Evolutionary conservation across 2,113 vertebrate species (phyloP), one percentile per base, ranked within the genome.

Genomic region (Hemicordylus capensis): DNA sequence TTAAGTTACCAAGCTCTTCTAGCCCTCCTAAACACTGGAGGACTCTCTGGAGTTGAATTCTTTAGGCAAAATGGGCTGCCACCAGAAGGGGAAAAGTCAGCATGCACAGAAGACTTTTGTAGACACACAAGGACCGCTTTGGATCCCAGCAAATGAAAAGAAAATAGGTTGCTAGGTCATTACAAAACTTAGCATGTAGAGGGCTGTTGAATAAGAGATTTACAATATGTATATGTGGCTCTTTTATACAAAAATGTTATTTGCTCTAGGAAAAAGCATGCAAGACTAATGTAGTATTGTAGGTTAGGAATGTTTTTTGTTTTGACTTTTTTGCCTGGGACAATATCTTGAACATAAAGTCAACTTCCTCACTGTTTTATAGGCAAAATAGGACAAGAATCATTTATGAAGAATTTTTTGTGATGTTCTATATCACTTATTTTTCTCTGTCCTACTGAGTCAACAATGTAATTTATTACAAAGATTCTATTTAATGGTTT

Each of bases 401-500:
- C 9, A 63, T 22, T 64, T 26, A 63, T n/a, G 39, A 10, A 42
- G 58, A 3, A 10, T 4, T 31, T 19, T 42, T 42, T 61, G 76
- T 63, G n/a, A 26, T 42, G 76, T 78, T 78, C 26, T 78, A 78
- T 61, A 31, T 78, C 56, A 61, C 12, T 31, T 74, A 46, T 31
- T 89, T 87, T 85, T 73, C 76, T 81, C 63, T 81, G 46, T 88
- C 58, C 73, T 85, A 85, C 34, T 87, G 84, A 87, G 83, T 64
- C 58, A 87, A 88, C 82, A 61, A 86, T 34, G 89, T 87, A 91
- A 90, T 93, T 93, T 92, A 94, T 93, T 91, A 95, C 88, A 95
- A 93, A 88, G 87, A 93, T 54, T 20, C 17, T 85, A 54, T 84
- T 88, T 94, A 93, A 95, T 94, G 88, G 86, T 85, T 93, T 95